These are phyloP conservation scores for Chloropsis hardwickii DNA, from an alignment of 2,113 vertebrate species.

Conservation along the genomic window DNA sequence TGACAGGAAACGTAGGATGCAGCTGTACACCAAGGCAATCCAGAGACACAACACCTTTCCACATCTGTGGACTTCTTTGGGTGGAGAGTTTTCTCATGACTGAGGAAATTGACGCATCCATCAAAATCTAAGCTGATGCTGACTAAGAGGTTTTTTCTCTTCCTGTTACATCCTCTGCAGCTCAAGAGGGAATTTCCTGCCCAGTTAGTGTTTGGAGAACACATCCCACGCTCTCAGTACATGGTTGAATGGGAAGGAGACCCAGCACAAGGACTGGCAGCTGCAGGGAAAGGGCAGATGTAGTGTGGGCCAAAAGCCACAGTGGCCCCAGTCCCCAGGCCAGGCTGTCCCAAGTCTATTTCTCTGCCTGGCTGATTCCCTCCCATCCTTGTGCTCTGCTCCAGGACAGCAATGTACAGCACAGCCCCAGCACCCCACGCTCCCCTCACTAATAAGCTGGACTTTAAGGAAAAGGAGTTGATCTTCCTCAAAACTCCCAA, in stretches of 20 bases:
- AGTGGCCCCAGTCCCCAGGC: neutral
- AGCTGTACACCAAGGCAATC: conserved; percentile 39
- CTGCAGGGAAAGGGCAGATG: neutral
- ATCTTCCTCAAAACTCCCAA: neutral
- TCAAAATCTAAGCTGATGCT: conserved; percentile 39
- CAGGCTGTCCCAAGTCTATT: neutral
- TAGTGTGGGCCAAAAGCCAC: neutral
- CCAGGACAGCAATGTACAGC: neutral
- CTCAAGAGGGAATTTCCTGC: conserved; percentile 56
- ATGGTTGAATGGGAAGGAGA: neutral
- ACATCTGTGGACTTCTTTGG: neutral
- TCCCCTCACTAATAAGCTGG: neutral
- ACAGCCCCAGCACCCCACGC: accelerated
- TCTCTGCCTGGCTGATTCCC: neutral
- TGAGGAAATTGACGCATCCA: conserved; percentile 50
- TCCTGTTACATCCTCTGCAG: conserved; percentile 39
- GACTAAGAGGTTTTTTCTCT: conserved; percentile 61
- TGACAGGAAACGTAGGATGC: conserved; percentile 30
- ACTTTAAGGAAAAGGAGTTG: neutral
- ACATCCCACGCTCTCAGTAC: neutral
- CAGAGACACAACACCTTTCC: neutral
- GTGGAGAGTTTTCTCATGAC: conserved; percentile 16
- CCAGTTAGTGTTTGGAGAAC: neutral
- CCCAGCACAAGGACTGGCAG: neutral
- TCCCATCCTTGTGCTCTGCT: neutral